Evolutionary conservation across 2,113 vertebrate genomes (phyloP).

Genomic region (Raja brachyura): DNA sequence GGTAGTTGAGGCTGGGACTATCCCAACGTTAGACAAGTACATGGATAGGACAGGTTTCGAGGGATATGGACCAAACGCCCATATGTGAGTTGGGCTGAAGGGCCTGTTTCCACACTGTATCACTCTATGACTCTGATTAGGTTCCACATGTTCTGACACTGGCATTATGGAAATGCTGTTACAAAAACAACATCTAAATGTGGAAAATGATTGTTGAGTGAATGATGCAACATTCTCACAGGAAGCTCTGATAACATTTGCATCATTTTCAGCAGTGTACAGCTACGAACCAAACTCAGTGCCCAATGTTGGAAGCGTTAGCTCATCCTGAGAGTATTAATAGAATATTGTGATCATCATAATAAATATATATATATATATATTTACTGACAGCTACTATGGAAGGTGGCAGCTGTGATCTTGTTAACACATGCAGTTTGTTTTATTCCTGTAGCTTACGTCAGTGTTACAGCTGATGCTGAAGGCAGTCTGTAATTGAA

Average conservation of each 20-base stretch:
- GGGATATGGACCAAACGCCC: too few relatives aligned
- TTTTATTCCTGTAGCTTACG: conserved; percentile 25
- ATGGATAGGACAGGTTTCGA: too few relatives aligned
- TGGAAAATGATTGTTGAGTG: not conserved
- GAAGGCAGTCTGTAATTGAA: conserved; percentile 28
- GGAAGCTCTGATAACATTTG: not conserved
- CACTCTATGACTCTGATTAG: too few relatives aligned
- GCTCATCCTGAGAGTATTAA: not conserved
- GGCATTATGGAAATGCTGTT: not conserved
- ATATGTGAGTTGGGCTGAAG: too few relatives aligned
- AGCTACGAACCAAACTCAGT: not conserved
- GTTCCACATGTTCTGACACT: not conserved
- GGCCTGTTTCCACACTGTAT: too few relatives aligned
- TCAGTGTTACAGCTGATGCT: conserved; percentile 29
- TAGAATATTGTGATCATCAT: conserved; percentile 11
- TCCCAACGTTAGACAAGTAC: too few relatives aligned
- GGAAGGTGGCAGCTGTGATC: conserved; percentile 19
- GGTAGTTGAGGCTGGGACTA: too few relatives aligned
- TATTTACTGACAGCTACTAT: not conserved
- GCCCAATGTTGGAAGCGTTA: not conserved
- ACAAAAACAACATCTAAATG: conserved; percentile 4
- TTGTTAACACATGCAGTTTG: conserved; percentile 30
- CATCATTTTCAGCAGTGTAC: not conserved
- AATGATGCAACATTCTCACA: not conserved
- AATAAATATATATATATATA: too few relatives aligned